These are phyloP conservation scores for Rhabditoides inermis DNA, from an alignment of 2,888 invertebrate genomes.

Conservation along the genomic window DNA sequence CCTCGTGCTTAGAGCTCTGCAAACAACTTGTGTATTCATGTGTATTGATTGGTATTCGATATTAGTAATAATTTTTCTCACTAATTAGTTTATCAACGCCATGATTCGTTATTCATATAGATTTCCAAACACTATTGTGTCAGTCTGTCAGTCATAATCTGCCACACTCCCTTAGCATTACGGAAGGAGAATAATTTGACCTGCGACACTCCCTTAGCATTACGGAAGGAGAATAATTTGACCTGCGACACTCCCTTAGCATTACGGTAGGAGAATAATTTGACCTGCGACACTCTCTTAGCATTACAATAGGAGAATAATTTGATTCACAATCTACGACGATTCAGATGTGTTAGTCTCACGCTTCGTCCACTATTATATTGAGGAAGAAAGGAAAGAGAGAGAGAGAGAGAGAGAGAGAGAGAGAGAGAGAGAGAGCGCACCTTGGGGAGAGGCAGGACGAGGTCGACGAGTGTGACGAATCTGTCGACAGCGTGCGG, in stretches of 20 bases:
- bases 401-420: constrained; percentile 7
- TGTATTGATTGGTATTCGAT: neutral
- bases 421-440: too few relatives aligned
- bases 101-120: too few relatives aligned
- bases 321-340: neutral
- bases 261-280: neutral
- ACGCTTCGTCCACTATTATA: neutral
- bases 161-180: neutral
- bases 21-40: neutral
- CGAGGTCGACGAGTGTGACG: constrained; percentile 29
- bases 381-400: neutral
- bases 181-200: neutral
- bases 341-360: neutral
- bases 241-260: neutral
- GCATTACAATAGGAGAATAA: neutral
- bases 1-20: constrained; percentile 30
- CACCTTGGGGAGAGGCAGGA: constrained; percentile 43
- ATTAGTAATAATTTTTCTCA: neutral
- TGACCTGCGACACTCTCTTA: too few relatives aligned
- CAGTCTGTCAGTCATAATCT: too few relatives aligned
- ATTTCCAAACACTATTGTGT: too few relatives aligned
- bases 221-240: neutral
- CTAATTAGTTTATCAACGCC: too few relatives aligned
- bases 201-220: neutral
- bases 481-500: constrained; percentile 38